phyloP scores from a whole-genome alignment of 2,797 vertebrate genomes.

The Mallotus villosus region DNA sequence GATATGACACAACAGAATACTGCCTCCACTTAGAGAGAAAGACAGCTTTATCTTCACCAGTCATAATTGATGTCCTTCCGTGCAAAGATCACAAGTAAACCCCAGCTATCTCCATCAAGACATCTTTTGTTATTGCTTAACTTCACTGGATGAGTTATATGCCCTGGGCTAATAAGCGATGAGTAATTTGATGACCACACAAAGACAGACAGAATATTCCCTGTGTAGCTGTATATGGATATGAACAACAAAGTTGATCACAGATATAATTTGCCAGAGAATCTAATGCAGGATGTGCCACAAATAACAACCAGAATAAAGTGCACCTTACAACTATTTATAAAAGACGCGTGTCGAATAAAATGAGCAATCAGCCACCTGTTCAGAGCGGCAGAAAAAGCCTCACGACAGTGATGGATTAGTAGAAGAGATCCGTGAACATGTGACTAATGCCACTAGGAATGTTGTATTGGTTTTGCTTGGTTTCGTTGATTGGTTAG shows the following conservation, averaged over 20 bases:
- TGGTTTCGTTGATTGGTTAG: background rate
- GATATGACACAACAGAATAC: background rate
- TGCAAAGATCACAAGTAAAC: constrained; percentile 40
- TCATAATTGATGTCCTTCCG: constrained; percentile 17
- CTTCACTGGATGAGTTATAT: constrained; percentile 74
- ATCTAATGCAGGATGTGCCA: background rate
- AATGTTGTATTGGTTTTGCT: background rate
- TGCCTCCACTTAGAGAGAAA: constrained; percentile 1
- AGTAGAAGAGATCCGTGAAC: background rate
- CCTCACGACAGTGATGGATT: background rate
- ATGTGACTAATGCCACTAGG: background rate
- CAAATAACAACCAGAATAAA: background rate
- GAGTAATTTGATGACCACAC: constrained; percentile 64
- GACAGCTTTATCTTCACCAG: background rate
- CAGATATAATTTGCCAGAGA: constrained; percentile 10
- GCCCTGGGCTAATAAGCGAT: constrained; percentile 66
- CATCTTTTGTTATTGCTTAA: constrained; percentile 75
- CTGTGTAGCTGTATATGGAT: constrained; percentile 10
- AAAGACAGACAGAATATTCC: constrained; percentile 11
- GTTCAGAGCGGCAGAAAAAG: background rate
- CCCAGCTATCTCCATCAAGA: constrained; percentile 70
- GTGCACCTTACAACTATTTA: background rate
- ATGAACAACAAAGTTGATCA: constrained; percentile 19
- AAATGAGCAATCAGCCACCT: background rate
- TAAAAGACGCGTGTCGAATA: background rate